Conservation (phyloP, 2,113 vertebrate genomes). For the Phaethornis superciliosus region DNA sequence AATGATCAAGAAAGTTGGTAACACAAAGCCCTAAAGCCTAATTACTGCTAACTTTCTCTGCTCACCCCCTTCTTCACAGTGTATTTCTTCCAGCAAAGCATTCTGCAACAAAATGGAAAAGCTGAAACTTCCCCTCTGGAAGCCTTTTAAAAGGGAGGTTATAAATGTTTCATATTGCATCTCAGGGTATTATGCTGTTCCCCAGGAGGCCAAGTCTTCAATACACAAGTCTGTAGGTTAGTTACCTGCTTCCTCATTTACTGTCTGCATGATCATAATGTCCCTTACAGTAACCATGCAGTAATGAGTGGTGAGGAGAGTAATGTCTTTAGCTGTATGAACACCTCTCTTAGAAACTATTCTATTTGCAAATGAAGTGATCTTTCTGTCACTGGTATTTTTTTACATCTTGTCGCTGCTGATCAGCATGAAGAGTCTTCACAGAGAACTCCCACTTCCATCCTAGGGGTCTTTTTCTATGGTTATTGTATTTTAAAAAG, state of each 20-base stretch:
- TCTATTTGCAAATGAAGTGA: not conserved
- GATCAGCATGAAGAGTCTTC: not conserved
- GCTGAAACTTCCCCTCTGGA: conserved; percentile 25
- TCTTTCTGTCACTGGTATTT: not conserved
- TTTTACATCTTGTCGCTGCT: not conserved
- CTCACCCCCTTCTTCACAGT: not conserved
- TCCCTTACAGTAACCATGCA: not conserved
- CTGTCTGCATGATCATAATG: not conserved
- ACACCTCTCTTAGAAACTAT: not conserved
- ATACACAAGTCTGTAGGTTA: not conserved
- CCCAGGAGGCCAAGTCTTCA: conserved; percentile 17
- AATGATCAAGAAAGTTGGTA: not conserved
- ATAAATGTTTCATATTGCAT: conserved; percentile 45
- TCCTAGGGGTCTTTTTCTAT: not conserved
- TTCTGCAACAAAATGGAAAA: conserved; percentile 4
- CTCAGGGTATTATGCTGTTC: not conserved
- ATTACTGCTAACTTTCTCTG: not conserved
- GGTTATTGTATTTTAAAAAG: not conserved
- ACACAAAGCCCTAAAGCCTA: not conserved
- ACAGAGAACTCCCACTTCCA: not conserved
- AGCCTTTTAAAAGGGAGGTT: conserved; percentile 34
- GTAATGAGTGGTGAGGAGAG: not conserved
- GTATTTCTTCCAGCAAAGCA: not conserved
- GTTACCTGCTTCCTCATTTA: conserved; percentile 32
- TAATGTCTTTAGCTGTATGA: not conserved